Evolutionary conservation across 1,140 invertebrate species (phyloP), one percentile per base, ranked within the genome.

Genomic region (Anastrepha obliqua): DNA sequence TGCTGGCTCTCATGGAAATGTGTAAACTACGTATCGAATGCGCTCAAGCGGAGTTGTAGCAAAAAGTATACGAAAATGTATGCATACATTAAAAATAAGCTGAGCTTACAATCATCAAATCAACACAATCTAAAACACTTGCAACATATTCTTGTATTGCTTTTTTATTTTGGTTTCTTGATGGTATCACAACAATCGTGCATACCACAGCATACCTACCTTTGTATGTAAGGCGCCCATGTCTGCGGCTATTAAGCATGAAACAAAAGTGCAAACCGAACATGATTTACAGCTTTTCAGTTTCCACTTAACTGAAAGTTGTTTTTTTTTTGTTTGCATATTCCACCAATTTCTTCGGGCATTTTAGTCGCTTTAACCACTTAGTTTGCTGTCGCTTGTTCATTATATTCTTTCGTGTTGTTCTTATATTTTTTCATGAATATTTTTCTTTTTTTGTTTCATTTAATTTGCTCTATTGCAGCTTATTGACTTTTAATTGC

Each of bases 231-330:
- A 2, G 7, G n/a, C 47, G 55, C 74, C 74, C 47, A 17, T 55
- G 7, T 81, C 15, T 17, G 6, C 3, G n/a, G 51, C 42, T 81
- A 55, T 55, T 51, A 8, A 44, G 20, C 9, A 20, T 55, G 13
- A 29, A 58, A 55, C 11, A 2, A 78, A 81, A 55, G 70, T 42
- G 42, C 70, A 9, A 74, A 44, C 9, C 51, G 17, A 81, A 55
- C 74, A 20, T 81, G 74, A 55, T 55, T 81, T 81, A 81, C 74
- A 81, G 29, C 74, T 81, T 81, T 81, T 81, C 47, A 81, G 55
- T 81, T 55, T 74, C 67, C 44, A 55, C 6, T 55, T 6, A 55
- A 55, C 51, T 11, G 6, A 55, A 55, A 55, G 51, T 55, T 55
- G 6, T 55, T 8, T 55, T 55, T 55, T 55, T 2, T 55, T 55